Percentiles rank a stretch among this genome's conserved stretches.
phyloP scores from a whole-genome alignment of 2,888 invertebrate species.

The Julus scandinavius region DNA sequence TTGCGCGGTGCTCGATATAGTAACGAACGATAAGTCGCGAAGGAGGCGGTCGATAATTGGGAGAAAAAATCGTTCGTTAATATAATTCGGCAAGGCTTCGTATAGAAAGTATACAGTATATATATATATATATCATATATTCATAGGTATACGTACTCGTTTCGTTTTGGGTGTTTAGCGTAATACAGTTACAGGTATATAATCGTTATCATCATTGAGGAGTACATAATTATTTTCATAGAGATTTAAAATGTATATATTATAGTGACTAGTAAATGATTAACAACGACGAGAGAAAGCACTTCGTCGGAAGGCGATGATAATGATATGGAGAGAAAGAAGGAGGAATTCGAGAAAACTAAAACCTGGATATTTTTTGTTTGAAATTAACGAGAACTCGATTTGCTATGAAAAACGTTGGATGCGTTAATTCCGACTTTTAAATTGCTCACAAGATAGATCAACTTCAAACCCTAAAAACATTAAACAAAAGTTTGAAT shows the following conservation, averaged over 20 bases:
- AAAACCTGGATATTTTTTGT: not conserved
- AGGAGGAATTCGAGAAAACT: not conserved
- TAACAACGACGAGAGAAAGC: not conserved
- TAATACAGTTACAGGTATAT: slow-evolving; percentile 3
- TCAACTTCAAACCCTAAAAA: too few relatives aligned
- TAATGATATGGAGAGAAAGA: not conserved
- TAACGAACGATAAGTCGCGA: not conserved
- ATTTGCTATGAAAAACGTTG: not conserved
- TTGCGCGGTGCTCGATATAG: not conserved
- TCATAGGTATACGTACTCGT: not conserved
- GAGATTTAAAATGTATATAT: slow-evolving; percentile 11
- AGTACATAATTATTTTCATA: not conserved
- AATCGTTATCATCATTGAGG: not conserved
- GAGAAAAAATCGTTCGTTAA: not conserved
- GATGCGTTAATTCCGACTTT: not conserved
- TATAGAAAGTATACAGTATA: not conserved
- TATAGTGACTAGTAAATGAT: not conserved
- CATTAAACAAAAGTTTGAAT: too few relatives aligned
- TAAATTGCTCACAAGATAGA: too few relatives aligned
- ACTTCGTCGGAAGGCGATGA: slow-evolving; percentile 4
- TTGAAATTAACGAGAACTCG: not conserved
- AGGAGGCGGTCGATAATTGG: not conserved
- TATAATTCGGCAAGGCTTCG: not conserved
- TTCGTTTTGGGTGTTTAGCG: slow-evolving; percentile 5
- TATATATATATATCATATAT: not conserved